phyloP scores from a whole-genome alignment of 2,888 invertebrate species.

The Taenaris catops region DNA sequence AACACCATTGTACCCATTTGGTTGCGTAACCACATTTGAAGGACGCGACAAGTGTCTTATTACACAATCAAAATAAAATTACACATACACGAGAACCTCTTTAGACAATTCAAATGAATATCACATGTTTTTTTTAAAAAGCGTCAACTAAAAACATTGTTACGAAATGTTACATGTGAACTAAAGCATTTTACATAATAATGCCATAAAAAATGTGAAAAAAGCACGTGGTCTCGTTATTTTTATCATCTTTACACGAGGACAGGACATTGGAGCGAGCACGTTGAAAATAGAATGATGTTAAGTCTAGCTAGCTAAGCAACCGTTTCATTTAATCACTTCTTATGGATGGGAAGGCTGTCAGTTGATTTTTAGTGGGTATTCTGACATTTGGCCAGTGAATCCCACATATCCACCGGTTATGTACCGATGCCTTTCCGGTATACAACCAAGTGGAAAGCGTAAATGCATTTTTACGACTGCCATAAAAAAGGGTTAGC shows the following conservation, averaged over 20 bases:
- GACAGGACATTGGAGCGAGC: too few species aligned
- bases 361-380: too few species aligned
- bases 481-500: too few species aligned
- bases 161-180: conserved; percentile 34
- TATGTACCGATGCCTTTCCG: too few species aligned
- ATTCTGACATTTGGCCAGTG: too few species aligned
- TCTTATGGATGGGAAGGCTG: too few species aligned
- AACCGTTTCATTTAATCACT: too few species aligned
- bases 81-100: conserved; percentile 29
- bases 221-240: conserved; percentile 1
- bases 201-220: conserved; percentile 27
- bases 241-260: conserved; percentile 8
- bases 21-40: conserved; percentile 34
- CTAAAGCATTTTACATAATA: conserved; percentile 38
- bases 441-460: too few species aligned
- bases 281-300: too few species aligned
- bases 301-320: too few species aligned
- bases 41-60: conserved; percentile 44
- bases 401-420: too few species aligned
- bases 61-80: conserved; percentile 33
- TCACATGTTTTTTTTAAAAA: conserved; percentile 32
- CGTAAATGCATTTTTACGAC: too few species aligned
- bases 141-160: conserved; percentile 31
- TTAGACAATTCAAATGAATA: conserved; percentile 32
- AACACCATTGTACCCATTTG: conserved; percentile 5